phyloP scores from a whole-genome alignment of 2,888 invertebrate species.

The Rutpela maculata region DNA sequence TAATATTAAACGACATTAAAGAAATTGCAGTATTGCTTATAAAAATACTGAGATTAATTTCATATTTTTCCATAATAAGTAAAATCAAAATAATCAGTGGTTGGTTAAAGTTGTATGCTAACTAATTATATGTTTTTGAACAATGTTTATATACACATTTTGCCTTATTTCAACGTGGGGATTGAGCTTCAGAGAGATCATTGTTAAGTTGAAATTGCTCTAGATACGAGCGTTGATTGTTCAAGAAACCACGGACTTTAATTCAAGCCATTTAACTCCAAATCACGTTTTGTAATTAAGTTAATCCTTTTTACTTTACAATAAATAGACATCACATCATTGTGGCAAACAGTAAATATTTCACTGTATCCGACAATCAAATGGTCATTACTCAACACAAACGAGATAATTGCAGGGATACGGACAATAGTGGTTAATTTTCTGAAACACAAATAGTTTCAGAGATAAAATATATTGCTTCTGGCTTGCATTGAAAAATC shows the following conservation, averaged over 20 bases:
- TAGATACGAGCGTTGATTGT: neutral
- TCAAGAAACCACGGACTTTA: neutral
- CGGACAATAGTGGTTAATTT: slow-evolving; percentile 8
- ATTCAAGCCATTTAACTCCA: neutral
- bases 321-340: neutral
- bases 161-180: too few species aligned
- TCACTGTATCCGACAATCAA: slow-evolving; percentile 16
- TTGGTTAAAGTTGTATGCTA: too few species aligned
- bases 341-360: slow-evolving; percentile 23
- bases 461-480: neutral
- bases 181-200: too few species aligned
- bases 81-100: too few species aligned
- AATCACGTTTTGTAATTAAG: slow-evolving; percentile 5
- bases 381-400: slow-evolving; percentile 23
- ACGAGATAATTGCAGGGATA: slow-evolving; percentile 11
- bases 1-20: too few species aligned
- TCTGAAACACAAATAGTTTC: slow-evolving; percentile 14
- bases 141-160: too few species aligned
- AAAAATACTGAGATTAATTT: too few species aligned
- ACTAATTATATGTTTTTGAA: too few species aligned
- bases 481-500: neutral
- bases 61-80: too few species aligned
- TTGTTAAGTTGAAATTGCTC: too few species aligned
- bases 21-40: too few species aligned
- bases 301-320: neutral